Conservation (phyloP, 2,113 vertebrate genomes). For the Kryptolebias marmoratus region DNA sequence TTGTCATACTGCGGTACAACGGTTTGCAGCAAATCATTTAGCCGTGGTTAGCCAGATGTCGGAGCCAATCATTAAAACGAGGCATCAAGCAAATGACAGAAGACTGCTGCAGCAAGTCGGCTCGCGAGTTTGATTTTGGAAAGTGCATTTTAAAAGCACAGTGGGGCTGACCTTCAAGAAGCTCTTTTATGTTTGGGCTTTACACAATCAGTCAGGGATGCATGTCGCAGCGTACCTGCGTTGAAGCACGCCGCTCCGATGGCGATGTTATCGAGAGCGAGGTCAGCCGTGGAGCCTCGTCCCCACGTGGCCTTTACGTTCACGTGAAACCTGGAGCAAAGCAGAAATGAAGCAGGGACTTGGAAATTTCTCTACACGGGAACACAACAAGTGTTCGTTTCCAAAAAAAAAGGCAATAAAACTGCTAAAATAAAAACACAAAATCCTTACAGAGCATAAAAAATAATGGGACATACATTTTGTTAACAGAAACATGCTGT, state of each 20-base stretch:
- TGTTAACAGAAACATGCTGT: too few relatives aligned
- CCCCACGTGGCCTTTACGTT: constrained; percentile 84
- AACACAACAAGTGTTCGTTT: not conserved
- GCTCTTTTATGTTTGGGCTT: not conserved
- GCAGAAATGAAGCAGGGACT: not conserved
- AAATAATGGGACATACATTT: too few relatives aligned
- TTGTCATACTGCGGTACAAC: not conserved
- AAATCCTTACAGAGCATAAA: not conserved
- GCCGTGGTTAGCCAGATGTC: constrained; percentile 13
- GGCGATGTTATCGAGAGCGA: constrained; percentile 87
- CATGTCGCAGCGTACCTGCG: constrained; percentile 71
- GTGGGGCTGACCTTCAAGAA: not conserved
- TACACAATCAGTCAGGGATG: not conserved
- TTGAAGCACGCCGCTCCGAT: constrained; percentile 85
- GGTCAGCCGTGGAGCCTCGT: constrained; percentile 83
- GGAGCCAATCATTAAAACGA: constrained; percentile 25
- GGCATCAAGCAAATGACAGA: not conserved
- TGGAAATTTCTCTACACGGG: not conserved
- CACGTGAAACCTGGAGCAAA: constrained; percentile 82
- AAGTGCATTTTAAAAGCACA: constrained; percentile 3
- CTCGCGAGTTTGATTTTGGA: not conserved
- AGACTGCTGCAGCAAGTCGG: constrained; percentile 6
- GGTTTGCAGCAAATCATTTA: constrained; percentile 18
- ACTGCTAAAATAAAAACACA: not conserved
- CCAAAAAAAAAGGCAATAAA: not conserved